These are phyloP conservation scores for Sternarchorhynchus goeldii DNA, from an alignment of 2,797 vertebrate genomes.

Conservation along the genomic window DNA sequence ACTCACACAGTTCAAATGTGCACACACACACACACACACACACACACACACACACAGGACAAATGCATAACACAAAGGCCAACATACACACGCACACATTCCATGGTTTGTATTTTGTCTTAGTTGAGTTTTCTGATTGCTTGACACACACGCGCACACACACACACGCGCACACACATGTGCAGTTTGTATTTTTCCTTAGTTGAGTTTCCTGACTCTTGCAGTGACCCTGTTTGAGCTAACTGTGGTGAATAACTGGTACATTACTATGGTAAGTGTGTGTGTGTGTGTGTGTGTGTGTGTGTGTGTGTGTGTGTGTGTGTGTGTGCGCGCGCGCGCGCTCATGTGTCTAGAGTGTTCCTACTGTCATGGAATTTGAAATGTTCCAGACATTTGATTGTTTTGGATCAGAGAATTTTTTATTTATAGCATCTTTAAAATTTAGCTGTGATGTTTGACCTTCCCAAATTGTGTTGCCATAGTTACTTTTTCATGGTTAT, in stretches of 20 bases:
- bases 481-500: no score
- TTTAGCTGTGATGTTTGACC: no score
- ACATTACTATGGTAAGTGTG: slow-evolving; percentile 92
- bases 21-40: background rate
- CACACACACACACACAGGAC: background rate
- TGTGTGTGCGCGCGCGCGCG: no score
- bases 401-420: no score
- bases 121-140: slow-evolving; percentile 1
- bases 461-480: no score
- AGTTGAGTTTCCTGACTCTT: slow-evolving; percentile 5
- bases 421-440: no score
- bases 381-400: no score
- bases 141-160: slow-evolving; percentile 7
- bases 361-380: no score
- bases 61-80: background rate
- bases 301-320: background rate
- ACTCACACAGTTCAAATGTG: background rate
- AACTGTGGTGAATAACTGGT: slow-evolving; percentile 99
- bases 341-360: no score
- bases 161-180: slow-evolving; percentile 6
- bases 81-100: slow-evolving; percentile 65
- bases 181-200: no score
- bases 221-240: slow-evolving; percentile 96
- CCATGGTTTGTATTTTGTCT: background rate
- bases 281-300: background rate